Evolutionary conservation across 53 echinoderm and acorn worm genomes (phyloP), one percentile per base, ranked within the genome.

Genomic region (Mesocentrotus franciscanus): DNA sequence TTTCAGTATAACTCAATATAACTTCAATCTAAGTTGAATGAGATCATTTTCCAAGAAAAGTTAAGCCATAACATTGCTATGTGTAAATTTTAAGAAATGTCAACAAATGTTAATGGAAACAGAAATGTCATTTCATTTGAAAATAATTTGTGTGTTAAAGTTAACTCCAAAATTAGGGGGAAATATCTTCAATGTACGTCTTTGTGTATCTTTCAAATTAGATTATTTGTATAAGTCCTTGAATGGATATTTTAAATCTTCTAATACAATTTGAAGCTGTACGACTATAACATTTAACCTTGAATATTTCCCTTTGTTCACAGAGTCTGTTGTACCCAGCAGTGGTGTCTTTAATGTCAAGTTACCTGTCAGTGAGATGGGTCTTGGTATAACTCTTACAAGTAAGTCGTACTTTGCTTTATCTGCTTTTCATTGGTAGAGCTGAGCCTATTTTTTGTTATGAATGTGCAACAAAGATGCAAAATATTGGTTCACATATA

Each of bases 291-390:
- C 2, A n/a, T 56, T 2, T 57, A 85, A 58, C n/a, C 26, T 85
- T n/a, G 2, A 4, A n/a, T 85, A 36, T 57, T 56, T 85, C 56
- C 58, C 55, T 57, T n/a, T 58, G 15, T n/a, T 74, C 87, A 9
- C 96, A 98, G 99, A 99, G 66, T 97, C 99, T 24, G 98, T 98
- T 33, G 99, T 99, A 14, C 99, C 99, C 26, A 99, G 98, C 61
- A 99, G 99, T 92, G 99, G 99, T 56, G 93, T 96, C 24, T 99
- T 99, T 85, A 98, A 97, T 84, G 96, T 99, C 62, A 99, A 99
- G 87, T 85, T 99, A 62, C 99, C 99, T 56, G 97, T 98, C 6
- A 96, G 96, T 61, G 98, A 98, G 49, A 95, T 95, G 93, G 99
- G 99, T 20, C 95, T 99, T 30, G 99, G 99, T n/a, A 97, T 99